Percentiles rank a stretch among this genome's conserved stretches.
Conservation (phyloP, 1,140 invertebrate species). For the Habropoda laboriosa region DNA sequence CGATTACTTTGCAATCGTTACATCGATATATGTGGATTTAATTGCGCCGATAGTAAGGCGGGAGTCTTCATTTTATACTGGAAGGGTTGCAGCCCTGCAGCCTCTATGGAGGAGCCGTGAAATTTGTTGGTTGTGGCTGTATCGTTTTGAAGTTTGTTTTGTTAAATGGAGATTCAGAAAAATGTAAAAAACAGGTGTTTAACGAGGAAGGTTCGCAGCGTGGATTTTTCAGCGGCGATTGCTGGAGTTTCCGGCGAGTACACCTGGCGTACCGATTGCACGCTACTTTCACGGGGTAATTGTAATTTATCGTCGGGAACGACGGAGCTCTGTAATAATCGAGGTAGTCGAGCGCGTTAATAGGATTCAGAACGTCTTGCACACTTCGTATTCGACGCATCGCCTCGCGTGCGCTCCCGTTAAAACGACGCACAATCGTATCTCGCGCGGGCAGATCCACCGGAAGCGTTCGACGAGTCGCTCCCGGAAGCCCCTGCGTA, state of each 20-base stretch:
- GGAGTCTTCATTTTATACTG: too few species aligned
- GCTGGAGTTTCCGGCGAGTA: background rate
- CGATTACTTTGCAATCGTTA: too few species aligned
- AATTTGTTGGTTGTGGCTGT: too few species aligned
- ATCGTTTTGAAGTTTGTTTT: too few species aligned
- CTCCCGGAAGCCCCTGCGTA: background rate
- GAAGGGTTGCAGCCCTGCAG: too few species aligned
- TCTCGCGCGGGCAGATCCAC: constrained; percentile 21
- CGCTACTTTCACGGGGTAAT: constrained; percentile 40
- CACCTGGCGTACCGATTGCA: background rate
- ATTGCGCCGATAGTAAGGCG: too few species aligned
- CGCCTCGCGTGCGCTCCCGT: background rate
- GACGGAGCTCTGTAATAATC: constrained; percentile 15
- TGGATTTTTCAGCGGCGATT: background rate
- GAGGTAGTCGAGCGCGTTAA: constrained; percentile 37
- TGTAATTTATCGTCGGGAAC: constrained; percentile 33
- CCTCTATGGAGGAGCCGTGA: too few species aligned
- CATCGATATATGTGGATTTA: too few species aligned
- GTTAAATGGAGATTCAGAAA: too few species aligned
- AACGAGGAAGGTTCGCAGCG: too few species aligned
- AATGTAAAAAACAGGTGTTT: too few species aligned
- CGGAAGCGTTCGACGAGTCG: constrained; percentile 7
- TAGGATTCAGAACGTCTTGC: constrained; percentile 29
- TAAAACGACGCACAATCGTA: constrained; percentile 33
- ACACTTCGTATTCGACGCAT: background rate